phyloP scores from a whole-genome alignment of 2,888 invertebrate genomes.

The Ariolimax columbianus region DNA sequence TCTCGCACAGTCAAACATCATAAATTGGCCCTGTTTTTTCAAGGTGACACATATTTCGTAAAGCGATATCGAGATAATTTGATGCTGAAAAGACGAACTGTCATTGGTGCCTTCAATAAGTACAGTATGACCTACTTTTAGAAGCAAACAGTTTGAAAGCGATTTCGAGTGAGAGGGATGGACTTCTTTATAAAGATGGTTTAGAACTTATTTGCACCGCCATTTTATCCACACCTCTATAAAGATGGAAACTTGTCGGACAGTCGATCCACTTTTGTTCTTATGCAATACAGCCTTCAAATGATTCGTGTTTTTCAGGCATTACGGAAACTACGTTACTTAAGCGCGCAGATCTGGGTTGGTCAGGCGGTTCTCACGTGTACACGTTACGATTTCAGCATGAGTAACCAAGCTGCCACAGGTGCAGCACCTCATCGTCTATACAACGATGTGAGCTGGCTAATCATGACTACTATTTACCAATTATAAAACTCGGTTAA shows the following conservation, averaged over 20 bases:
- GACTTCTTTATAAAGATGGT: not conserved
- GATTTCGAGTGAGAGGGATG: not conserved
- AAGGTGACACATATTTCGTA: not conserved
- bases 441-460: not conserved
- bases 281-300: too few relatives aligned
- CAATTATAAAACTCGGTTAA: not conserved
- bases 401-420: not conserved
- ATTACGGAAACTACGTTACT: too few relatives aligned
- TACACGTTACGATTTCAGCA: not conserved
- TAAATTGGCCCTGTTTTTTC: not conserved
- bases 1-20: not conserved
- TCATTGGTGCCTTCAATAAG: too few relatives aligned
- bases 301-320: too few relatives aligned
- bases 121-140: too few relatives aligned
- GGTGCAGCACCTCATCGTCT: not conserved
- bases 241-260: too few relatives aligned
- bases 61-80: too few relatives aligned
- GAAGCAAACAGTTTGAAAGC: not conserved
- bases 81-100: too few relatives aligned
- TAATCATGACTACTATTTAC: not conserved
- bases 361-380: slow-evolving; percentile 5
- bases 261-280: too few relatives aligned
- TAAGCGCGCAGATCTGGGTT: not conserved
- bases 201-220: not conserved
- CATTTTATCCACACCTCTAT: too few relatives aligned